Evolutionary conservation across 2,797 vertebrate species (phyloP), one percentile per base, ranked within the genome.

Genomic region (Scyliorhinus canicula): DNA sequence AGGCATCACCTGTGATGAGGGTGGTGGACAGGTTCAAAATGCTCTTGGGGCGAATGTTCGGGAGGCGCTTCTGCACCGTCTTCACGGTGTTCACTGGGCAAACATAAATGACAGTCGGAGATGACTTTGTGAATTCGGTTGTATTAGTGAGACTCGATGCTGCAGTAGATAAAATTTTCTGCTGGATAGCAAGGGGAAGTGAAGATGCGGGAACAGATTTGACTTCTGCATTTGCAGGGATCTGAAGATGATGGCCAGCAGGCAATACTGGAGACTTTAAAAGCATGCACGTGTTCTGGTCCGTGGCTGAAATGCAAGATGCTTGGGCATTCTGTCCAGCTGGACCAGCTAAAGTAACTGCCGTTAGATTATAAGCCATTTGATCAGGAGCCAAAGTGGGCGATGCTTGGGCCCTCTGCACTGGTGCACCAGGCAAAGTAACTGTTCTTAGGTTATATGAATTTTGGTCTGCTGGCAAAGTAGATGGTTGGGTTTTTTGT

Each of bases 81-180:
- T 97, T 97, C 95, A 98, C 96, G 0, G 97, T 96, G 63, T 97
- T 97, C 95, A 98, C 97, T 0, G 98, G 97, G 3, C 97, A 97
- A 84, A 97, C 96, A 0, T 97, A 98, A 96, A 97, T 97, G 95
- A 97, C 97, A 0, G 95, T 71, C 12, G 93, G 96, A 0, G 97
- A 97, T 0, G 31, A 95, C 94, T 97, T 97, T 47, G 96, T 94
- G 24, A 95, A 6, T 57, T 97, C 96, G 0, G 95, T 95, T 95
- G 95, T 95, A 95, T 96, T 96, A 57, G 96, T 95, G 69, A 67
- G 93, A 47, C 95, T 96, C 14, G 95, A 95, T 74, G 96, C 95
- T 55, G 96, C 24, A 90, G 97, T 40, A 57, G 96, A 95, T 63
- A 97, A 95, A 77, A 98, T 97, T 95, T 97, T 98, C 95, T 97